phyloP scores from a whole-genome alignment of 2,888 invertebrate genomes.

The Entomobrya proxima region DNA sequence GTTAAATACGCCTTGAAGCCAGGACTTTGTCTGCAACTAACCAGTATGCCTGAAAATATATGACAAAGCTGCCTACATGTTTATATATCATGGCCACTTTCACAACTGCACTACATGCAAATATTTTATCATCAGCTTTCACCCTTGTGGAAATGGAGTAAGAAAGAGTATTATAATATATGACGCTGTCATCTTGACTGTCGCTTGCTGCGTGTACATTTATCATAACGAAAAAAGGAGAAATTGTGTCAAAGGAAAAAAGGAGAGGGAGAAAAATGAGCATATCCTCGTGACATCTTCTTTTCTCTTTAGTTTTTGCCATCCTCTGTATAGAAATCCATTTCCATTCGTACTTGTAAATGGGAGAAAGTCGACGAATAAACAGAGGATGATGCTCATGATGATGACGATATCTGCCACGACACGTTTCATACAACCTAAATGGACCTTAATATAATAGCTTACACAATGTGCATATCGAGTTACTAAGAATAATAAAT shows the following conservation, averaged over 20 bases:
- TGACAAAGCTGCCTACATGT: too few relatives aligned
- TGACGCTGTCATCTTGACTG: constrained; percentile 24
- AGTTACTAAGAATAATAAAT: constrained; percentile 29
- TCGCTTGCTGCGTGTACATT: constrained; percentile 22
- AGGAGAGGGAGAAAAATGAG: constrained; percentile 43
- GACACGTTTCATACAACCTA: not conserved
- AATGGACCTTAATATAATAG: not conserved
- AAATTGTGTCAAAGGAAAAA: constrained; percentile 50
- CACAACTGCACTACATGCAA: too few relatives aligned
- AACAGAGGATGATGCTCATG: not conserved
- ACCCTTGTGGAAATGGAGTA: not conserved
- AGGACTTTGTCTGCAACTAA: too few relatives aligned
- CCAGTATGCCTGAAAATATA: too few relatives aligned
- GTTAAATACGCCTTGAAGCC: too few relatives aligned
- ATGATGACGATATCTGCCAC: constrained; percentile 8
- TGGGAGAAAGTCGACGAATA: not conserved
- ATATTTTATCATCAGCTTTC: not conserved
- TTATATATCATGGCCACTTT: too few relatives aligned
- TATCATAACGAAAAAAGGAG: constrained; percentile 21
- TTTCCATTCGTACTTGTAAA: not conserved
- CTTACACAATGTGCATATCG: not conserved
- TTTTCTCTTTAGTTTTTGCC: constrained; percentile 26
- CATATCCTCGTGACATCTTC: constrained; percentile 31
- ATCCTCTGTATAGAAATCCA: constrained; percentile 29
- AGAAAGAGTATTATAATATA: constrained; percentile 28